Base-by-base conservation (phyloP, 2,113 vertebrate species). In the Cavia porcellus region DNA sequence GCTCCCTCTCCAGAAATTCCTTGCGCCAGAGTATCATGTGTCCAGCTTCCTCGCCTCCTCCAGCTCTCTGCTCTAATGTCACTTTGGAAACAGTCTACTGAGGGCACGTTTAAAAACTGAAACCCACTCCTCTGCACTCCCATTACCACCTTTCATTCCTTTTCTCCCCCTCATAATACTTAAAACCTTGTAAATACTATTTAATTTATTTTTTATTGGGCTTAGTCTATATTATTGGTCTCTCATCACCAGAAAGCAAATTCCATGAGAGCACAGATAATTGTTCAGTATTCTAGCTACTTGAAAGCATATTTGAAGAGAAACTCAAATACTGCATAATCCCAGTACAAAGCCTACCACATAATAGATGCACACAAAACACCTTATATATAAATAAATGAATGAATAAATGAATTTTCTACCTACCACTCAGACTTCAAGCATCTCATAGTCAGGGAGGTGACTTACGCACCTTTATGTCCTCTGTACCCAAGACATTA, bases 101-200 rank as follows among this genome's bases (percentile, higher is more conserved):
- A 52, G 86, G 84, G 52, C 55, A 89, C 38, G 81, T 13, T 52
- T 87, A 72, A 66, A 89, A 77, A 87, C n/a, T 20, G 0, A 12
- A 75, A 20, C 15, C 14, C 38, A 88, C 6, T 6, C 12, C 72
- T 22, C 55, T 20, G 20, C 2, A 45, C 22, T 42, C 55, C 13
- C 35, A 72, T 72, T 70, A 52, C 19, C n/a, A 22, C 45, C 62
- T 94, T 38, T 15, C 55, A 68, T 68, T 59, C 22, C 90, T 79
- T 52, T 59, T 45, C n/a, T 85, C 35, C 19, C 59, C 61, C 74
- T 82, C 38, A 52, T 22, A 42, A 35, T 79, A 64, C 61, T 94
- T 74, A 93, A 5, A 62, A 77, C 28, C 85, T 89, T 93, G 74
- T 91, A 87, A 97, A 93, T 25, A 86, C 12, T 77, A 75, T n/a